Conservation (phyloP, 1,140 invertebrate genomes). For the Stenopsyche tienmushanensis region DNA sequence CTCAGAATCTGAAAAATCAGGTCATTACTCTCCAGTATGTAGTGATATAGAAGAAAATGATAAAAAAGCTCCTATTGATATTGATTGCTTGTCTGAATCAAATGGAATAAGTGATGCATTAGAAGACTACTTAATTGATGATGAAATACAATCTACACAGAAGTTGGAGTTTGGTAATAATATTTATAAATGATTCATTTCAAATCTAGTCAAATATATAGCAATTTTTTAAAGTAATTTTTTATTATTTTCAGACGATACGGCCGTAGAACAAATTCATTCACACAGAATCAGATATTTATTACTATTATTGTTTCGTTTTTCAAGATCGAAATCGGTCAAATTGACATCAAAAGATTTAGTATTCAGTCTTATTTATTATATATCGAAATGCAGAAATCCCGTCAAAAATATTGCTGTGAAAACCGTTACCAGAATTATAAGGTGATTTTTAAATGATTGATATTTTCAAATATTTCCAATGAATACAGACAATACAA, state of each 20-base stretch:
- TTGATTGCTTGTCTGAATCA: constrained; percentile 17
- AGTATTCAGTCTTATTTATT: constrained; percentile 48
- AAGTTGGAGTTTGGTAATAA: constrained; percentile 25
- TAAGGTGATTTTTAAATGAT: constrained; percentile 49
- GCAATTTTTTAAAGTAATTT: constrained; percentile 10
- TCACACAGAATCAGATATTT: constrained; percentile 22
- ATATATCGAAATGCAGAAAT: constrained; percentile 48
- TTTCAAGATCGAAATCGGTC: constrained; percentile 19
- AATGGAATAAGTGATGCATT: constrained; percentile 47
- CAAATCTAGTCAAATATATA: background rate
- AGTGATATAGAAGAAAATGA: constrained; percentile 54
- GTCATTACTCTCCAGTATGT: constrained; percentile 57
- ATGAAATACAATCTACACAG: constrained; percentile 44
- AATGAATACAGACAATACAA: no score
- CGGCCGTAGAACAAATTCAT: constrained; percentile 13
- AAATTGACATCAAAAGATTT: constrained; percentile 42
- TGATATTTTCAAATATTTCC: no score
- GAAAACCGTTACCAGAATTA: constrained; percentile 47
- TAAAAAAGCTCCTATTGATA: constrained; percentile 35
- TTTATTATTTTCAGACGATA: constrained; percentile 30
- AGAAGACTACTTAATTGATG: constrained; percentile 51
- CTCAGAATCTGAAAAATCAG: constrained; percentile 55
- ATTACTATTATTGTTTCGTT: constrained; percentile 25
- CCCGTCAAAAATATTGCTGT: constrained; percentile 49
- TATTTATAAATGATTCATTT: constrained; percentile 9